A percentile compares a stretch with the other conserved stretches of the same genome.
phyloP scores from a whole-genome alignment of 2,888 invertebrate species.

The Muschampia plurimacula region DNA sequence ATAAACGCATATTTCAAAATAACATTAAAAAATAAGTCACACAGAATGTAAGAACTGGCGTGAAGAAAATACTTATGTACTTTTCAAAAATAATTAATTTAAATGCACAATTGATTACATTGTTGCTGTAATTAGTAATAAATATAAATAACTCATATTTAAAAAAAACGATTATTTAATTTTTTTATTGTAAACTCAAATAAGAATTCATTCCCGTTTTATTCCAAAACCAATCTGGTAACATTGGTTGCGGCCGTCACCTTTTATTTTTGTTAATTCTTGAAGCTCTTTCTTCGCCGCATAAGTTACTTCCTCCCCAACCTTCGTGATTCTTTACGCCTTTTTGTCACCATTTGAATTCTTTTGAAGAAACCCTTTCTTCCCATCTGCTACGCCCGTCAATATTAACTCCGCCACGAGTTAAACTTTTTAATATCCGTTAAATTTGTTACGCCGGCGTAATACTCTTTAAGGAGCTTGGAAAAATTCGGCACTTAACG shows the following conservation, averaged over 20 bases:
- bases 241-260: slow-evolving; percentile 71
- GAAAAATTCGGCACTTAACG: slow-evolving; percentile 51
- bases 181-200: too few species aligned
- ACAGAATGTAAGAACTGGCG: too few species aligned
- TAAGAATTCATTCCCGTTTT: slow-evolving; percentile 10
- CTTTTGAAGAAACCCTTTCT: slow-evolving; percentile 81
- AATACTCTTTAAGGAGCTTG: slow-evolving; percentile 72
- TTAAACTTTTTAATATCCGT: slow-evolving; percentile 86
- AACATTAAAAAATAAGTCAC: too few species aligned
- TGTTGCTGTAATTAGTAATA: too few species aligned
- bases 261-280: slow-evolving; percentile 86
- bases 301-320: slow-evolving; percentile 83
- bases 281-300: slow-evolving; percentile 82
- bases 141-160: too few species aligned
- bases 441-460: slow-evolving; percentile 81
- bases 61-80: too few species aligned
- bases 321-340: slow-evolving; percentile 83
- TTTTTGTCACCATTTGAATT: slow-evolving; percentile 85
- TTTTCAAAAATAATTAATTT: too few species aligned
- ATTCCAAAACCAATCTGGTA: background rate
- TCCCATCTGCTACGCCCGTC: slow-evolving; percentile 85
- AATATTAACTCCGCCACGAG: slow-evolving; percentile 83
- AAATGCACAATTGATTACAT: too few species aligned
- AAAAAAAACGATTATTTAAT: too few species aligned
- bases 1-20: too few species aligned